Evolutionary conservation across 2,888 invertebrate species (phyloP), one percentile per base, ranked within the genome.

Genomic region (Embidobia sp.): DNA sequence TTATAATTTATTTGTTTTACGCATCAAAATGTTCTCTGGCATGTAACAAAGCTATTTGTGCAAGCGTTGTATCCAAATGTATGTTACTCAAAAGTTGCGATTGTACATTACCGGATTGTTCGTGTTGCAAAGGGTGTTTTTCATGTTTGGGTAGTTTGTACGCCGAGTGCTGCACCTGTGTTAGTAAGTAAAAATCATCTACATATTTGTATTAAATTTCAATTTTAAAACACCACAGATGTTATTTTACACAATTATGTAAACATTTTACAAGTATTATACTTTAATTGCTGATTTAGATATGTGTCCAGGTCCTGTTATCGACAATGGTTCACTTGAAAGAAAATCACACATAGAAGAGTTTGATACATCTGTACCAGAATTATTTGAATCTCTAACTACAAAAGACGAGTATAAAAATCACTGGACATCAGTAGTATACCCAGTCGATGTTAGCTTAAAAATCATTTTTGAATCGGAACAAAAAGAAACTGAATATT

Each of bases 41-140:
- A 35, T 74, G 74, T 29, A 59, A 59, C 13, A 51, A 74, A 46
- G 40, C 66, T 13, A 16, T 74, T 33, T 74, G 74, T 51, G 59
- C 66, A 10, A 59, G 51, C 31, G 53, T 74, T 16, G 74, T 74
- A 5, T 57, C 42, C 0, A 74, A 66, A 51, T 74, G 66, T 26
- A 19, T 59, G 42, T 31, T 64, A n/a, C 3, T 49, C 10, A 6
- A 57, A 40, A 40, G 4, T 10, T 73, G 73, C 13, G 29, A 57
- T 10, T 73, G 73, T 35, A 49, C 63, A 7, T 5, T 73, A 6
- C 2, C 3, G 10, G 16, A 35, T 10, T 63, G 72, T 48, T 63
- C 64, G 1, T 73, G 73, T 26, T 63, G 63, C 19, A 72, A 53
- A 49, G 49, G 57, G n/a, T 64, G 73, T 18, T 73, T 49, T 33